A percentile compares a stretch with the other conserved stretches of the same genome.
Evolutionary conservation across 2,797 vertebrate species (phyloP).

Genomic region (Amazona ochrocephala): DNA sequence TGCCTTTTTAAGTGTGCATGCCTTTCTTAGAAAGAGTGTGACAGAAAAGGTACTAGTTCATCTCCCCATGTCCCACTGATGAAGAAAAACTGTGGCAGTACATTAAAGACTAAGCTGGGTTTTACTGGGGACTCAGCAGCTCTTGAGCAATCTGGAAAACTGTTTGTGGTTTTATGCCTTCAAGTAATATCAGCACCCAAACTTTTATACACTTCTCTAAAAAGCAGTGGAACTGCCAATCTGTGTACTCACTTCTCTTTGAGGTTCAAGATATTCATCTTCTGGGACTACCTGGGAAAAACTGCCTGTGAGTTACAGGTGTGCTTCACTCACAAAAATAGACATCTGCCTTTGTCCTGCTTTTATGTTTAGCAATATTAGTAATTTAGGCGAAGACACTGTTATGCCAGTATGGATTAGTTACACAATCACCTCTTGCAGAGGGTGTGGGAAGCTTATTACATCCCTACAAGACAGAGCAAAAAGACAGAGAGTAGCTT

Average conservation of each 20-base stretch:
- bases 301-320: neutral
- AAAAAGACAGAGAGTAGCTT: neutral
- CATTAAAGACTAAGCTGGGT: neutral
- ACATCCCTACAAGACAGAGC: neutral
- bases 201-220: neutral
- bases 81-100: neutral
- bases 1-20: neutral
- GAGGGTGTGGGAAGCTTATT: constrained; percentile 13
- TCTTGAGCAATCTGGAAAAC: neutral
- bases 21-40: neutral
- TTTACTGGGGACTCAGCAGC: neutral
- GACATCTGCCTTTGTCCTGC: constrained; percentile 36
- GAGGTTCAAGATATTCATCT: neutral
- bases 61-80: neutral
- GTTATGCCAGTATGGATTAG: neutral
- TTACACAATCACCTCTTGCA: constrained; percentile 2
- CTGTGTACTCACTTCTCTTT: neutral
- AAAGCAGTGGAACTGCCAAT: neutral
- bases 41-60: neutral
- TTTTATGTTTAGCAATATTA: constrained; percentile 48
- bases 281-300: neutral
- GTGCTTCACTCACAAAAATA: neutral
- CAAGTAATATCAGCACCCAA: neutral
- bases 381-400: neutral
- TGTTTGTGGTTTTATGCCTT: neutral